Base-by-base conservation (phyloP, 2,888 invertebrate species). In the Eupithecia vulgata region DNA sequence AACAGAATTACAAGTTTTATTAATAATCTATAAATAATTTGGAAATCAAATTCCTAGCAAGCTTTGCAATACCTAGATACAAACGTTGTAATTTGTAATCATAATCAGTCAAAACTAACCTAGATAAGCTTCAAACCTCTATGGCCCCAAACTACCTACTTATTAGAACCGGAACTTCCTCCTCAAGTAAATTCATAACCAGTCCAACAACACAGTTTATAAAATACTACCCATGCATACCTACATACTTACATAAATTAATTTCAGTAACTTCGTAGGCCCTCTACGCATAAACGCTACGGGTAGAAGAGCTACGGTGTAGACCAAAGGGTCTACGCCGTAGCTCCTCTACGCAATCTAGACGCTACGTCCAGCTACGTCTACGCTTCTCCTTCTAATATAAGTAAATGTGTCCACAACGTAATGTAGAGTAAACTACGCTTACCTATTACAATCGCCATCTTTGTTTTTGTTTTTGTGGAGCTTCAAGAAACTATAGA, bases 381-480 rank as follows among this genome's bases (percentile, higher is more conserved):
- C n/a, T n/a, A n/a, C n/a, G n/a, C n/a, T n/a, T n/a, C n/a, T n/a
- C n/a, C n/a, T n/a, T n/a, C n/a, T n/a, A n/a, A n/a, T n/a, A n/a
- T n/a, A n/a, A n/a, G n/a, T n/a, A n/a, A n/a, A 52, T 21, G 52
- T 12, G n/a, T 1, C 8, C 12, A n/a, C 21, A n/a, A 21, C 10
- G 21, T 10, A 52, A 52, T 10, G 17, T n/a, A 40, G 40, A 40
- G 17, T 8, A 17, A 3, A 52, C 3, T 52, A 52, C 10, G 5
- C 83, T 80, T 76, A 88, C 87, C 82, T 76, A 84, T 84, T 75
- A 84, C 80, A 72, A 86, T 79, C 68, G 82, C 83, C 88, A 88
- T 88, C 73, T 82, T 74, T 37, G 13, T n/a, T 25, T 65, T 72
- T 59, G 40, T 13, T 70, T 62, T 40, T 45, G 59, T 66, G 64